A percentile compares a stretch with the other conserved stretches of the same genome.
Conservation (phyloP, 2,888 invertebrate genomes). For the Lamellibrachia satsuma region DNA sequence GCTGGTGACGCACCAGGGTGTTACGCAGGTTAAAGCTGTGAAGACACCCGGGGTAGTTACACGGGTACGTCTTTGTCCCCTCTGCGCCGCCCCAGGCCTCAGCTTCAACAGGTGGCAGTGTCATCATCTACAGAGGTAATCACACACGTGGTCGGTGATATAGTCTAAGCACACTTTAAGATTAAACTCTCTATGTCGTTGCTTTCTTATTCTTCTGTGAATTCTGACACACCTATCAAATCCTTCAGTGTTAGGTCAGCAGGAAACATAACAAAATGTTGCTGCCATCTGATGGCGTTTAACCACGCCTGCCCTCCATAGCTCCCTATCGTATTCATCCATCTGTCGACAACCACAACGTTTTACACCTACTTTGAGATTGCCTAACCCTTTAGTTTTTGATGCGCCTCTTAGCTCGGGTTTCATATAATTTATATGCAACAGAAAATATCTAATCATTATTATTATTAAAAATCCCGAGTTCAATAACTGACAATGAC, state of each 20-base stretch:
- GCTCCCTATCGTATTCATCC: too few relatives aligned
- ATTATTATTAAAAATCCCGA: neutral
- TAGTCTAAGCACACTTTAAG: neutral
- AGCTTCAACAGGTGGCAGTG: neutral
- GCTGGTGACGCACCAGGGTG: neutral
- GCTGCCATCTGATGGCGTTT: too few relatives aligned
- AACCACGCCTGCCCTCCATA: too few relatives aligned
- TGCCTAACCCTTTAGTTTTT: too few relatives aligned
- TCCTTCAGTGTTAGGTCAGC: too few relatives aligned
- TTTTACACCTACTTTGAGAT: too few relatives aligned
- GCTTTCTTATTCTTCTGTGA: neutral
- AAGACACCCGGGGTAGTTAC: neutral
- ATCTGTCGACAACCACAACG: too few relatives aligned
- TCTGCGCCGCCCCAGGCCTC: neutral
- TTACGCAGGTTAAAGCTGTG: constrained; percentile 7
- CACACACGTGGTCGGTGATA: neutral
- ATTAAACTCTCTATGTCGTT: neutral
- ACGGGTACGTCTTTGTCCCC: neutral
- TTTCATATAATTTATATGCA: too few relatives aligned
- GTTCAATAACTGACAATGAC: neutral
- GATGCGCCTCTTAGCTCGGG: too few relatives aligned
- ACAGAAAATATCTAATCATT: too few relatives aligned
- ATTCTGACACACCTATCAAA: neutral
- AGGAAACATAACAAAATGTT: too few relatives aligned
- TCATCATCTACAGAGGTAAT: neutral